Percentiles rank a stretch among this genome's conserved stretches.
phyloP scores from a whole-genome alignment of 2,113 vertebrate species.

The Puntigrus tetrazona region DNA sequence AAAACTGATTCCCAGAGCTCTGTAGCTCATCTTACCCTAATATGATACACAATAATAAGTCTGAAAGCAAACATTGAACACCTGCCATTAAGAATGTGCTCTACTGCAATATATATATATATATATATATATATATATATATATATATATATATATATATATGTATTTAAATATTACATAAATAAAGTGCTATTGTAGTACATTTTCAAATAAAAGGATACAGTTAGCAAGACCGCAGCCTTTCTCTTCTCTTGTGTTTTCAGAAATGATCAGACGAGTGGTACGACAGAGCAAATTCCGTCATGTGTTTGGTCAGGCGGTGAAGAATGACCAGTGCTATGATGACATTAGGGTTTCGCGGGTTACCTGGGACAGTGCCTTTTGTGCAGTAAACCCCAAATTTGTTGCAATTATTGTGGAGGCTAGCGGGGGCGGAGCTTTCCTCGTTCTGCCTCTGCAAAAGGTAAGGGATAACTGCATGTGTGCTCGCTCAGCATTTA shows the following conservation, averaged over 20 bases:
- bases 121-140: too few relatives aligned
- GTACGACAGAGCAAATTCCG: conserved; percentile 99
- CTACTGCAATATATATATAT: neutral
- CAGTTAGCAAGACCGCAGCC: neutral
- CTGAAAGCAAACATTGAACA: neutral
- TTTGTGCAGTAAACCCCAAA: conserved; percentile 94
- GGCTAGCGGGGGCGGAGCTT: conserved; percentile 93
- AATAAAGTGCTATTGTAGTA: neutral
- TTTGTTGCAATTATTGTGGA: conserved; percentile 97
- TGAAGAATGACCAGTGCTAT: conserved; percentile 97
- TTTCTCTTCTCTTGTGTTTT: neutral
- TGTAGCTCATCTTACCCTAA: conserved; percentile 24
- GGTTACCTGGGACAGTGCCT: conserved; percentile 97
- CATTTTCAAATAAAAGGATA: too few relatives aligned
- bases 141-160: too few relatives aligned
- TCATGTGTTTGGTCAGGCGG: conserved; percentile 94
- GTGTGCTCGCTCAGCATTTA: neutral
- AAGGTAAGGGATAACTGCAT: conserved; percentile 78
- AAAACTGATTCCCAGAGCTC: conserved; percentile 57
- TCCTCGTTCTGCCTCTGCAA: conserved; percentile 91
- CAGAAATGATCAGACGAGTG: conserved; percentile 96
- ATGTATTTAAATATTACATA: neutral
- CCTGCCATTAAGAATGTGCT: neutral
- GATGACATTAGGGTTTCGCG: conserved; percentile 96
- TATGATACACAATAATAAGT: conserved; percentile 33